These are phyloP conservation scores for Neodiprion fabricii DNA, from an alignment of 1,140 invertebrate species.

Conservation along the genomic window DNA sequence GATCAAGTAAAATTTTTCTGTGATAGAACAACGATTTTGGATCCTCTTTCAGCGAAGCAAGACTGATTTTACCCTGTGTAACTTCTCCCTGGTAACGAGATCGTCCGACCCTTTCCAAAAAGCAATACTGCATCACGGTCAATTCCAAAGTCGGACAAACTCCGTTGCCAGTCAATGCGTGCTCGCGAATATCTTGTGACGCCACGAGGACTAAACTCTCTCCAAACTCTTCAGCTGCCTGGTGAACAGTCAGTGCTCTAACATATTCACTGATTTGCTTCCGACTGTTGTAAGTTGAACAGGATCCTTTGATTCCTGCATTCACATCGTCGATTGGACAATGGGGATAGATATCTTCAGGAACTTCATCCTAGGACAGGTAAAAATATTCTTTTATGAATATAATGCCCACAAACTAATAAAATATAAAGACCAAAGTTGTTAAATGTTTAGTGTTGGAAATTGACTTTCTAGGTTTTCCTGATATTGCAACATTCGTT, in stretches of 20 bases:
- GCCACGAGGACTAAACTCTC: slow-evolving; percentile 76
- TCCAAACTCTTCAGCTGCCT: slow-evolving; percentile 62
- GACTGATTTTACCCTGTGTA: slow-evolving; percentile 70
- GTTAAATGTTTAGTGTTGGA: too few species aligned
- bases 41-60: slow-evolving; percentile 63
- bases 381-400: too few species aligned
- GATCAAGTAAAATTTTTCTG: slow-evolving; percentile 66
- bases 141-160: slow-evolving; percentile 65
- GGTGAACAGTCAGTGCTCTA: slow-evolving; percentile 50
- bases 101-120: slow-evolving; percentile 81
- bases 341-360: slow-evolving; percentile 71
- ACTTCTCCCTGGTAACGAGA: slow-evolving; percentile 74
- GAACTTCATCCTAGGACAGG: slow-evolving; percentile 54
- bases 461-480: too few species aligned
- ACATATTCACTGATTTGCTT: slow-evolving; percentile 57
- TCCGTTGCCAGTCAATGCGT: slow-evolving; percentile 64
- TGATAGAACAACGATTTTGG: slow-evolving; percentile 74
- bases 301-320: slow-evolving; percentile 71
- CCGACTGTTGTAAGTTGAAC: slow-evolving; percentile 66
- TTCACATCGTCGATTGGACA: slow-evolving; percentile 63
- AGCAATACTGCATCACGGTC: slow-evolving; percentile 69
- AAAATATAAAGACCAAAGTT: not conserved
- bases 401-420: not conserved
- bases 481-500: too few species aligned
- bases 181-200: slow-evolving; percentile 67